Conservation (phyloP, 2,113 vertebrate genomes). For the Cyphomyrus discorhynchus region DNA sequence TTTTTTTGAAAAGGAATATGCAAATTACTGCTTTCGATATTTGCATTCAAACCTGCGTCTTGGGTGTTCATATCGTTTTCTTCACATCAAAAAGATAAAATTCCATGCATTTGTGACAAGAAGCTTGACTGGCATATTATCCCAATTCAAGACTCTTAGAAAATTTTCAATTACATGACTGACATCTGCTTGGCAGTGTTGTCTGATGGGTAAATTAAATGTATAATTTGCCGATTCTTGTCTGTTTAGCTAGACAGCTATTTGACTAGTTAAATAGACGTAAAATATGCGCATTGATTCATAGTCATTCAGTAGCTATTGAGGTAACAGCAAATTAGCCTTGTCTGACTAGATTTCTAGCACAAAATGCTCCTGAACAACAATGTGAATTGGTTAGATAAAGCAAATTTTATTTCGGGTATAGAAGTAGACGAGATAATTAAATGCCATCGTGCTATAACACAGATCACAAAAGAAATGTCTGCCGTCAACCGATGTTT, state of each 20-base stretch:
- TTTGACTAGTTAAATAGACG: not conserved
- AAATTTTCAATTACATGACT: not conserved
- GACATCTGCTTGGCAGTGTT: not conserved
- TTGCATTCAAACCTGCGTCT: not conserved
- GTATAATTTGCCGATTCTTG: not conserved
- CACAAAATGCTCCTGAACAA: not conserved
- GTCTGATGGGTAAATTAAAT: not conserved
- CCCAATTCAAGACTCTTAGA: not conserved
- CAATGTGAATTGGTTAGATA: not conserved
- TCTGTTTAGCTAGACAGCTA: not conserved
- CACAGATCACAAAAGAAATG: not conserved
- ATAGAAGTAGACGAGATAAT: not conserved
- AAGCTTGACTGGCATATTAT: not conserved
- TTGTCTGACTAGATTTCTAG: not conserved
- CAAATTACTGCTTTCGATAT: not conserved
- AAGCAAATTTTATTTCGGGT: not conserved
- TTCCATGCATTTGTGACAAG: not conserved
- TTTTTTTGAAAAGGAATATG: not conserved
- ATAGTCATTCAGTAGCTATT: not conserved
- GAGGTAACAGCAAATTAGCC: not conserved
- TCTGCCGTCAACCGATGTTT: not conserved
- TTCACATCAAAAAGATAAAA: not conserved
- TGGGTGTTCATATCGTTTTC: not conserved
- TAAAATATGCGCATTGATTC: not conserved
- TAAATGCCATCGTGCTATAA: not conserved